Evolutionary conservation across 1,140 invertebrate species (phyloP).

Genomic region (Drosophila watanabei): DNA sequence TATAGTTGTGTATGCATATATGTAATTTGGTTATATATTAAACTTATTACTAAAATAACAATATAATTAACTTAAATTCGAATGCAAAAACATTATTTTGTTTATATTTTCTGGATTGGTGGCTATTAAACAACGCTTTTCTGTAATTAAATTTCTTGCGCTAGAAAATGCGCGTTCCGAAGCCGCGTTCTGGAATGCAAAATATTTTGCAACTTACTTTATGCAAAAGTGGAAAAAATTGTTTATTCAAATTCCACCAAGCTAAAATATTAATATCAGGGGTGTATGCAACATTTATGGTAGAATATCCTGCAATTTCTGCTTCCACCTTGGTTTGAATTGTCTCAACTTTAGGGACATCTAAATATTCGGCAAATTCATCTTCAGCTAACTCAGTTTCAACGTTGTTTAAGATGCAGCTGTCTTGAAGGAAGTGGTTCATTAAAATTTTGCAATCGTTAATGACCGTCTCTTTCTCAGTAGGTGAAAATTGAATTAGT

Average conservation of each 20-base stretch:
- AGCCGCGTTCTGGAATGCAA: slow-evolving; percentile 2
- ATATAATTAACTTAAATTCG: background rate
- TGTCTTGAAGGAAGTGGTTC: too few relatives aligned
- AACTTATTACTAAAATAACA: too few relatives aligned
- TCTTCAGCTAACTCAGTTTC: background rate
- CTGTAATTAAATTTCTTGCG: slow-evolving; percentile 16
- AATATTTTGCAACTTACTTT: slow-evolving; percentile 6
- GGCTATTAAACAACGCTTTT: background rate
- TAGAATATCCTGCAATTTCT: slow-evolving; percentile 13
- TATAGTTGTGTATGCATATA: too few relatives aligned
- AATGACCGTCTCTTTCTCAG: too few relatives aligned
- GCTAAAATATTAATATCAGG: background rate
- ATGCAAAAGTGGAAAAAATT: slow-evolving; percentile 7
- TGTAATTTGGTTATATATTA: too few relatives aligned
- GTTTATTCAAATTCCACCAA: slow-evolving; percentile 8
- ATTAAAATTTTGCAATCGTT: too few relatives aligned
- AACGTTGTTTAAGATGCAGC: too few relatives aligned
- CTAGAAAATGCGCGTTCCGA: slow-evolving; percentile 14
- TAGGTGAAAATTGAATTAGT: too few relatives aligned
- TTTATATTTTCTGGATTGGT: background rate
- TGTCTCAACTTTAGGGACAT: background rate
- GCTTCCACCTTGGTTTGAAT: background rate
- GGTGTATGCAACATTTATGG: background rate
- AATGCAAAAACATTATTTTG: slow-evolving; percentile 1
- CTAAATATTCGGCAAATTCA: background rate